These are phyloP conservation scores for Donacobius atricapilla DNA, from an alignment of 2,113 vertebrate species.

Conservation along the genomic window DNA sequence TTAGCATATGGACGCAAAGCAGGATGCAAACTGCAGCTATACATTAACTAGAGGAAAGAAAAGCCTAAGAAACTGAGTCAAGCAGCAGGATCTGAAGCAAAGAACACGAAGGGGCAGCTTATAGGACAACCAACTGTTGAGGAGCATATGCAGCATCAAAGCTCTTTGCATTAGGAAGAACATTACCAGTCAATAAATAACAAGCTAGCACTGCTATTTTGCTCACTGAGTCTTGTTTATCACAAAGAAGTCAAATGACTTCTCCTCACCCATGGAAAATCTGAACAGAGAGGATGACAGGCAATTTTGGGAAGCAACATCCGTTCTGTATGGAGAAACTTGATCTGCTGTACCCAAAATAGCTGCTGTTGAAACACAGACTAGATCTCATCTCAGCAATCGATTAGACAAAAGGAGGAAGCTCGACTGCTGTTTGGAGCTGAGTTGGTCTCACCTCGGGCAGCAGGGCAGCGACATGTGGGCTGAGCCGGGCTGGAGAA, in stretches of 20 bases:
- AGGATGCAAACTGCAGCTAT: slow-evolving; percentile 12
- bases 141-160: not conserved
- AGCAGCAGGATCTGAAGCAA: not conserved
- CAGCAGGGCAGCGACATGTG: not conserved
- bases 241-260: slow-evolving; percentile 59
- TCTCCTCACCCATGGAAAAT: slow-evolving; percentile 62
- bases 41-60: slow-evolving; percentile 31
- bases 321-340: slow-evolving; percentile 20
- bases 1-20: not conserved
- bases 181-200: not conserved
- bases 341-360: slow-evolving; percentile 27
- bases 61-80: not conserved
- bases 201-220: not conserved
- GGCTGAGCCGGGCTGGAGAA: not conserved
- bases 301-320: slow-evolving; percentile 40
- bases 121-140: not conserved
- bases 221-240: slow-evolving; percentile 23
- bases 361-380: not conserved
- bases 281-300: slow-evolving; percentile 4
- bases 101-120: not conserved
- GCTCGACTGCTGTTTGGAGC: not conserved
- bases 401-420: not conserved
- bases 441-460: not conserved
- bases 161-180: not conserved
- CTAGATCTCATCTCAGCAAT: not conserved